These are phyloP conservation scores for Hipparchia semele DNA, from an alignment of 2,888 invertebrate genomes.

Conservation along the genomic window DNA sequence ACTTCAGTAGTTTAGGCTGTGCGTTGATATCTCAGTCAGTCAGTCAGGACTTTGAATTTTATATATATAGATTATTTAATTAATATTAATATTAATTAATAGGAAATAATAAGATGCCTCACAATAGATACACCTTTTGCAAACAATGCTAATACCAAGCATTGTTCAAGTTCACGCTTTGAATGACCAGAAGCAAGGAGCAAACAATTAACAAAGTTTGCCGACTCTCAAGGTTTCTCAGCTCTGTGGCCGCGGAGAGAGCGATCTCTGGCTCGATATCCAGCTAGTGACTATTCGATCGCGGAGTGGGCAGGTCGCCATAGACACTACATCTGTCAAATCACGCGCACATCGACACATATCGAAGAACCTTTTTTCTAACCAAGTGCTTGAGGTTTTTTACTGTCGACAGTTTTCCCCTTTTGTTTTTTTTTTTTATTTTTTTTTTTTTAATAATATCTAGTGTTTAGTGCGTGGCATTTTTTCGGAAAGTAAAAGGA, in stretches of 20 bases:
- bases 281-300: slow-evolving; percentile 60
- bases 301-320: slow-evolving; percentile 53
- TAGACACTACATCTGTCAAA: slow-evolving; percentile 49
- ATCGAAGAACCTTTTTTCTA: slow-evolving; percentile 11
- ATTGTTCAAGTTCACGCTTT: slow-evolving; percentile 6
- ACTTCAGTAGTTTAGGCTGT: no score
- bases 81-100: not conserved
- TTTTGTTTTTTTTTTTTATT: slow-evolving; percentile 26
- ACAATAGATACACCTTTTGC: slow-evolving; percentile 14
- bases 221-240: slow-evolving; percentile 57
- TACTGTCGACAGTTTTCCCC: slow-evolving; percentile 24
- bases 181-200: slow-evolving; percentile 20
- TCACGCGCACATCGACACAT: slow-evolving; percentile 53
- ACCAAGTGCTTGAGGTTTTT: slow-evolving; percentile 8
- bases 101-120: no score
- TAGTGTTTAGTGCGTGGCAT: slow-evolving; percentile 29
- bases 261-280: slow-evolving; percentile 57
- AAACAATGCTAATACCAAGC: not conserved
- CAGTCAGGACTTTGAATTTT: no score
- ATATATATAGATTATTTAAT: no score
- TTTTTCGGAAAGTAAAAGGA: slow-evolving; percentile 27
- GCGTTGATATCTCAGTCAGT: no score
- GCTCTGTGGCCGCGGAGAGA: slow-evolving; percentile 62
- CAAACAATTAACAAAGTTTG: slow-evolving; percentile 39
- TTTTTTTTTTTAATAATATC: not conserved